phyloP scores from a whole-genome alignment of 2,888 invertebrate genomes.

The Deilephila elpenor region DNA sequence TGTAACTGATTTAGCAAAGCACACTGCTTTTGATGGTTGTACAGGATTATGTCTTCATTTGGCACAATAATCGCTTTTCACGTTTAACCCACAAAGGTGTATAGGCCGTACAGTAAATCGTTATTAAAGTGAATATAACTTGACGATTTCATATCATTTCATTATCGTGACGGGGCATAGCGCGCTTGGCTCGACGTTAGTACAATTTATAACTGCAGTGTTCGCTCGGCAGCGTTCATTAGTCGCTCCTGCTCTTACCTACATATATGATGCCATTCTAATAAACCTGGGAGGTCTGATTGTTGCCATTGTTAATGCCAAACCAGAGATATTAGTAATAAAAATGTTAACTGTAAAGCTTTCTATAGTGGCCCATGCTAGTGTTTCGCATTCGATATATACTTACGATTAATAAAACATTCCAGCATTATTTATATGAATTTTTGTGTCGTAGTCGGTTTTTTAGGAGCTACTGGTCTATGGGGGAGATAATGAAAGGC shows the following conservation, averaged over 20 bases:
- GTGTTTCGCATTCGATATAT: no score
- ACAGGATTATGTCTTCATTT: no score
- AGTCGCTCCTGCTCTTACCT: slow-evolving; percentile 47
- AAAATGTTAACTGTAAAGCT: no score
- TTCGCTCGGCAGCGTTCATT: slow-evolving; percentile 51
- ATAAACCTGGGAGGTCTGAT: neutral
- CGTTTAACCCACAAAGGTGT: neutral
- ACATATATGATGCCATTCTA: slow-evolving; percentile 16
- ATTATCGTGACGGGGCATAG: slow-evolving; percentile 47
- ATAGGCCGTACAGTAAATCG: neutral
- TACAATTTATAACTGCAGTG: slow-evolving; percentile 58
- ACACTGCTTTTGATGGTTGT: no score
- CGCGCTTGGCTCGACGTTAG: slow-evolving; percentile 44
- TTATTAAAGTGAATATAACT: neutral
- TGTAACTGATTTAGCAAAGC: no score
- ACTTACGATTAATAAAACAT: no score
- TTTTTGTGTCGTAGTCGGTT: no score
- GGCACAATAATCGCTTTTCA: neutral
- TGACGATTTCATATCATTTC: slow-evolving; percentile 34
- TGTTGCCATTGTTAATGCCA: slow-evolving; percentile 3
- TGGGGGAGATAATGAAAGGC: no score
- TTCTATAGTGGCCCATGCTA: no score
- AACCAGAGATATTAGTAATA: neutral
- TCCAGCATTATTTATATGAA: no score
- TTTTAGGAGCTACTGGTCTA: no score